Percentiles rank a stretch among this genome's conserved stretches.
phyloP scores from a whole-genome alignment of 2,113 vertebrate species.

The Xiphophorus maculatus region DNA sequence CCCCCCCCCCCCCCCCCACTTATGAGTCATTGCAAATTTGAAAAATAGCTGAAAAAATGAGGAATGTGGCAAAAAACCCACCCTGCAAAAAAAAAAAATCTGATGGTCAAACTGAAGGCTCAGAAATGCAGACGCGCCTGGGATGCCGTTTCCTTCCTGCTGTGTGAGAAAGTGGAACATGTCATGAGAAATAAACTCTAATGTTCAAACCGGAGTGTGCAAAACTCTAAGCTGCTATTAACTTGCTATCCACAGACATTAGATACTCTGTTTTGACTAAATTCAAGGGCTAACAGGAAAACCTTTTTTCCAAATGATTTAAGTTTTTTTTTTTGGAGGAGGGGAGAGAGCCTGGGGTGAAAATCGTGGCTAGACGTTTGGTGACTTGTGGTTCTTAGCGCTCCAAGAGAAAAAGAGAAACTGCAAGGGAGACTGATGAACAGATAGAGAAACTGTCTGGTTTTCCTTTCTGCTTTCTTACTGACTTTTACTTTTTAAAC shows the following conservation, averaged over 20 bases:
- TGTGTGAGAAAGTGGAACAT: slow-evolving; percentile 6
- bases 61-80: slow-evolving; percentile 4
- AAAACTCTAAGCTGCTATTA: slow-evolving; percentile 34
- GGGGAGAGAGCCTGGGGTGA: slow-evolving; percentile 19
- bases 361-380: slow-evolving; percentile 48
- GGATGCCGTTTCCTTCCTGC: slow-evolving; percentile 26
- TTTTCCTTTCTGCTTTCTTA: slow-evolving; percentile 2
- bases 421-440: slow-evolving; percentile 8
- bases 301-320: slow-evolving; percentile 27
- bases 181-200: slow-evolving; percentile 29
- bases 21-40: slow-evolving; percentile 42
- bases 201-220: background rate
- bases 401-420: slow-evolving; percentile 29
- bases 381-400: slow-evolving; percentile 47
- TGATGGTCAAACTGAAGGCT: background rate
- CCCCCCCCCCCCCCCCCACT: background rate
- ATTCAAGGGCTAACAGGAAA: slow-evolving; percentile 57
- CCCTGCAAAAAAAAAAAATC: slow-evolving; percentile 16
- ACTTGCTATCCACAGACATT: slow-evolving; percentile 34
- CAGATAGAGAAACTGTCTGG: background rate
- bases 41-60: background rate
- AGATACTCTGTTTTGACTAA: slow-evolving; percentile 68
- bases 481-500: background rate
- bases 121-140: slow-evolving; percentile 1
- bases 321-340: background rate